Conservation (phyloP, 2,797 vertebrate species). For the Typhlichthys subterraneus region DNA sequence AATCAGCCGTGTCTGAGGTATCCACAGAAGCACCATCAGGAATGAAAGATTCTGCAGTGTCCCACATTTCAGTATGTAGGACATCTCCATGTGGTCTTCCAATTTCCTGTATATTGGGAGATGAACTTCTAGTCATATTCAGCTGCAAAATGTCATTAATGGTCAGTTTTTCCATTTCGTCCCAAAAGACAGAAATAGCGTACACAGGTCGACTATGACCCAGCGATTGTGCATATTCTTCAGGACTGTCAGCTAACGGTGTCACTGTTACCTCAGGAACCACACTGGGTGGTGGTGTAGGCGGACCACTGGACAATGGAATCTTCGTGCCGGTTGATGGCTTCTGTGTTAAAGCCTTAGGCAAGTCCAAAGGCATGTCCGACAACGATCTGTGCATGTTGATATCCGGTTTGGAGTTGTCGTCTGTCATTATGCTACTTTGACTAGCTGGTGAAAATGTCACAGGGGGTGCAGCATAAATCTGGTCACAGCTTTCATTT, state of each 20-base stretch:
- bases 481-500: slow-evolving; percentile 15
- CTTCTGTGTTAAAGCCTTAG: slow-evolving; percentile 8
- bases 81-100: not conserved
- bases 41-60: slow-evolving; percentile 26
- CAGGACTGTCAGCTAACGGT: slow-evolving; percentile 43
- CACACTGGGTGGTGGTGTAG: slow-evolving; percentile 4
- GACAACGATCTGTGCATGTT: slow-evolving; percentile 14
- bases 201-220: slow-evolving; percentile 62
- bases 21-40: slow-evolving; percentile 49
- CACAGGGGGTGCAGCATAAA: slow-evolving; percentile 2
- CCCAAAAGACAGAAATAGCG: slow-evolving; percentile 80
- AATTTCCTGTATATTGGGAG: slow-evolving; percentile 26
- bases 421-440: slow-evolving; percentile 29
- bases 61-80: slow-evolving; percentile 3
- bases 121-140: slow-evolving; percentile 35
- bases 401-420: slow-evolving; percentile 20
- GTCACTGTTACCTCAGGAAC: slow-evolving; percentile 40
- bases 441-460: slow-evolving; percentile 33
- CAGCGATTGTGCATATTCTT: slow-evolving; percentile 39
- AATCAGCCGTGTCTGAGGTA: slow-evolving; percentile 66
- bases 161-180: slow-evolving; percentile 83
- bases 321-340: not conserved
- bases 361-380: slow-evolving; percentile 8
- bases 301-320: slow-evolving; percentile 27
- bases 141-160: slow-evolving; percentile 81